phyloP scores from a whole-genome alignment of 2,797 vertebrate species.

The Amblyopsis hoosieri region DNA sequence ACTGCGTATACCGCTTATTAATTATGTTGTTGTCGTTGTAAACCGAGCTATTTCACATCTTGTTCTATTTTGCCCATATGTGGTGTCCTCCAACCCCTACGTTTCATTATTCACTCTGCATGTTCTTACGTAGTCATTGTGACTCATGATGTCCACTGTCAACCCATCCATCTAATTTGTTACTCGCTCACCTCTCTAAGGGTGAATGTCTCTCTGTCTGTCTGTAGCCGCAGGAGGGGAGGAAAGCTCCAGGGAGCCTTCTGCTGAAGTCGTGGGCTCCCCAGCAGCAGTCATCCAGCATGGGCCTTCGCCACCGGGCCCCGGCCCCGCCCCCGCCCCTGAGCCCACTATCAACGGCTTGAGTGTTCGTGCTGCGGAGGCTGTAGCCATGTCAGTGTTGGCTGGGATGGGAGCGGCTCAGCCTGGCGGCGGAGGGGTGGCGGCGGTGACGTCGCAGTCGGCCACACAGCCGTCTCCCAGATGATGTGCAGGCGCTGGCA shows the following conservation, averaged over 20 bases:
- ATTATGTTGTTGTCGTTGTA: too few species aligned
- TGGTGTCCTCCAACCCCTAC: not conserved
- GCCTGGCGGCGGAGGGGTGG: constrained; percentile 65
- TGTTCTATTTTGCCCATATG: too few species aligned
- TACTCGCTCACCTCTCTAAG: constrained; percentile 77
- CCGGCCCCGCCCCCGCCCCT: constrained; percentile 63
- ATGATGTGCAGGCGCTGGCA: constrained; percentile 82
- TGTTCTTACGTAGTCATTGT: constrained; percentile 7
- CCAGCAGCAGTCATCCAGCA: constrained; percentile 89
- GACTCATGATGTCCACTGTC: constrained; percentile 47
- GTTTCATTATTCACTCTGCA: not conserved
- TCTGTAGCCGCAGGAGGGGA: constrained; percentile 76
- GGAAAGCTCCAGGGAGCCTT: constrained; percentile 86
- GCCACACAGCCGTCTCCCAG: constrained; percentile 85
- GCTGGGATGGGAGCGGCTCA: constrained; percentile 91
- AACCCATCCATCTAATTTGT: constrained; percentile 68
- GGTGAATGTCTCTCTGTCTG: constrained; percentile 75
- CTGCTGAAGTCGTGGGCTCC: constrained; percentile 81
- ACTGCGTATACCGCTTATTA: too few species aligned
- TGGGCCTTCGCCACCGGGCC: constrained; percentile 70
- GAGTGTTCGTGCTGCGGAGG: constrained; percentile 89
- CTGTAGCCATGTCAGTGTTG: constrained; percentile 91
- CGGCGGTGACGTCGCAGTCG: constrained; percentile 80
- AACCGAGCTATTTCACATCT: too few species aligned
- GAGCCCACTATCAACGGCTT: constrained; percentile 87